Evolutionary conservation across 2,888 invertebrate species (phyloP), one percentile per base, ranked within the genome.

Genomic region (Diaperis boleti): DNA sequence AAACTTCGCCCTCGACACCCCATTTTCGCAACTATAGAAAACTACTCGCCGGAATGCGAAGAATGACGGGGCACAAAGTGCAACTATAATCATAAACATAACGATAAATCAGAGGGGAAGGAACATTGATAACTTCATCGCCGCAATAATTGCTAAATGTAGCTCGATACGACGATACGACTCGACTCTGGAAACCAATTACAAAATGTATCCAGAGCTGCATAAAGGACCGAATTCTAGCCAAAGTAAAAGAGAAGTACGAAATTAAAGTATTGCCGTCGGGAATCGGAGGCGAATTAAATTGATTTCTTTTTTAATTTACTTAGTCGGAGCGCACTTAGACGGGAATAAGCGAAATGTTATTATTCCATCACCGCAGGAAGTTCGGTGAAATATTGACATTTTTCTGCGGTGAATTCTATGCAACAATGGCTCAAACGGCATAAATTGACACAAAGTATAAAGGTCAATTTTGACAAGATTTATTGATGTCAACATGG

Each of bases 71-170:
- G 13, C 6, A 49, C 49, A 49, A 64, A 62, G 62, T 62, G 57
- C 50, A 44, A 67, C 64, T 54, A 70, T 67, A 67, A 66, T 68
- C 64, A 68, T 68, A 70, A 68, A 68, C 65, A 66, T 67, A 66
- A 67, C 59, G 49, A 64, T 70, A 70, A 69, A 70, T 67, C 69
- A 63, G 44, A 52, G 59, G 66, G 65, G 69, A 57, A 61, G 62
- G 64, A 62, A 57, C 62, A 63, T 64, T 62, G 55, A 55, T 55
- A 55, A 55, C 65, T 70, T 68, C 66, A 69, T 69, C 66, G 59
- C 17, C 4, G 54, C 62, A 59, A 61, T 67, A 67, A 69, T 69
- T 69, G 69, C 47, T 65, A 47, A 70, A 70, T 69, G 67, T 64
- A 63, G 64, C 70, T 65, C 31, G 20, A 55, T 47, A 26, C 14